Conservation (phyloP, 1,140 invertebrate genomes). For the Hycleus phaleratus region DNA sequence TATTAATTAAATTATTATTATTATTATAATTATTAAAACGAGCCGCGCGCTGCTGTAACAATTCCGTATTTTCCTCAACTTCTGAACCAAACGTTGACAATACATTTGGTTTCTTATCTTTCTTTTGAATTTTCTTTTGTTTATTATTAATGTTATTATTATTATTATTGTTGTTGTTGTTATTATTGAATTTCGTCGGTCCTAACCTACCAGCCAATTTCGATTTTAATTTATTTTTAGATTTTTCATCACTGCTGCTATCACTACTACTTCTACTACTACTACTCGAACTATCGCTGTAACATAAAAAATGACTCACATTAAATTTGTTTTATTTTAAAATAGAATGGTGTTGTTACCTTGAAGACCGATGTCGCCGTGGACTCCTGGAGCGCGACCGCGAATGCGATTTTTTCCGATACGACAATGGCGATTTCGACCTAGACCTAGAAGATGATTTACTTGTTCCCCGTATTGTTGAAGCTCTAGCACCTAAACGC, state of each 20-base stretch:
- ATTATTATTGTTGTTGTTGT: too few species aligned
- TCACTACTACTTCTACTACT: background rate
- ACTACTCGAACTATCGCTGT: slow-evolving; percentile 31
- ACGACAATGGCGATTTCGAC: slow-evolving; percentile 29
- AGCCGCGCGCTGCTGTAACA: slow-evolving; percentile 77
- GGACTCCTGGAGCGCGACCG: slow-evolving; percentile 44
- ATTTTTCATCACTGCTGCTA: slow-evolving; percentile 35
- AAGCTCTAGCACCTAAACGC: slow-evolving; percentile 45
- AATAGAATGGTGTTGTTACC: background rate
- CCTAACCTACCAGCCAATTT: slow-evolving; percentile 38
- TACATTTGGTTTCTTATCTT: slow-evolving; percentile 52
- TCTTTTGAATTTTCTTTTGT: slow-evolving; percentile 47
- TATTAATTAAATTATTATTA: slow-evolving; percentile 9
- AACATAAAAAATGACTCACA: background rate
- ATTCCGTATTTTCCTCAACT: slow-evolving; percentile 61
- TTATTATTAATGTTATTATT: slow-evolving; percentile 36
- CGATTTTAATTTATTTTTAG: slow-evolving; percentile 45
- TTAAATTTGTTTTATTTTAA: background rate
- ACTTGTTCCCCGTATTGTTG: slow-evolving; percentile 36
- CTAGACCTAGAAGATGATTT: slow-evolving; percentile 35
- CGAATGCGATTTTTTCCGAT: slow-evolving; percentile 45
- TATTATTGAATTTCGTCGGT: slow-evolving; percentile 1
- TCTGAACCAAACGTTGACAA: slow-evolving; percentile 61
- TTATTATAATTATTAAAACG: slow-evolving; percentile 55
- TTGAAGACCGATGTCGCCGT: slow-evolving; percentile 18